Evolutionary conservation across 2,797 vertebrate genomes (phyloP).

Genomic region (Enoplosus armatus): DNA sequence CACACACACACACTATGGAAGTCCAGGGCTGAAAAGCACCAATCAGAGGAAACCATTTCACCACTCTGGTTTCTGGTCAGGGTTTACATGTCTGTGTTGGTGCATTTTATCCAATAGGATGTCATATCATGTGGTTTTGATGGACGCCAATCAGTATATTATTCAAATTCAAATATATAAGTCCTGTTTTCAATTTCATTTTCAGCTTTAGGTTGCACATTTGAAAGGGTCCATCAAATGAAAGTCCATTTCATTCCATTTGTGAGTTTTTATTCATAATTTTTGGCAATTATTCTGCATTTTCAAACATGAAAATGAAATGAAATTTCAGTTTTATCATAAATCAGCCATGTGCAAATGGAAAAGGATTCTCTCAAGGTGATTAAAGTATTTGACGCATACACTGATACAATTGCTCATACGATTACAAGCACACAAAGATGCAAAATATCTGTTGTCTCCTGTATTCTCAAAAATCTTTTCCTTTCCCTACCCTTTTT

Average conservation of each 20-base stretch:
- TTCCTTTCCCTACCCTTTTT: neutral
- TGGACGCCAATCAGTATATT: neutral
- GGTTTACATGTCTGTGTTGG: neutral
- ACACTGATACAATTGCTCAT: neutral
- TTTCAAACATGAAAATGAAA: neutral
- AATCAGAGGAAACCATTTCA: conserved; percentile 5
- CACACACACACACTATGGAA: conserved; percentile 10
- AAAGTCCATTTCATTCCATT: neutral
- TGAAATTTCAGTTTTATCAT: too few relatives aligned
- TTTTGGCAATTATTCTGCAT: neutral
- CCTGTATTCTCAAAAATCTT: neutral
- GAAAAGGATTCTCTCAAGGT: neutral
- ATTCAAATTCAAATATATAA: neutral
- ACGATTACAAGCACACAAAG: neutral
- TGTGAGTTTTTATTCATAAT: too few relatives aligned
- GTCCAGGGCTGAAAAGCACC: conserved; percentile 25
- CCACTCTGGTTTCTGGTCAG: neutral
- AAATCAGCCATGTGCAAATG: neutral
- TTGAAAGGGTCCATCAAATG: neutral
- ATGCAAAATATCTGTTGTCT: neutral
- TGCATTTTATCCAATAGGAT: neutral
- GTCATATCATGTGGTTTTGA: neutral
- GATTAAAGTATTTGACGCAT: neutral
- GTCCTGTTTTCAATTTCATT: neutral
- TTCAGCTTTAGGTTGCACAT: neutral